Percentiles rank a stretch among this genome's conserved stretches.
These are phyloP conservation scores for Linnaemya tessellans DNA, from an alignment of 2,888 invertebrate species.

Conservation along the genomic window DNA sequence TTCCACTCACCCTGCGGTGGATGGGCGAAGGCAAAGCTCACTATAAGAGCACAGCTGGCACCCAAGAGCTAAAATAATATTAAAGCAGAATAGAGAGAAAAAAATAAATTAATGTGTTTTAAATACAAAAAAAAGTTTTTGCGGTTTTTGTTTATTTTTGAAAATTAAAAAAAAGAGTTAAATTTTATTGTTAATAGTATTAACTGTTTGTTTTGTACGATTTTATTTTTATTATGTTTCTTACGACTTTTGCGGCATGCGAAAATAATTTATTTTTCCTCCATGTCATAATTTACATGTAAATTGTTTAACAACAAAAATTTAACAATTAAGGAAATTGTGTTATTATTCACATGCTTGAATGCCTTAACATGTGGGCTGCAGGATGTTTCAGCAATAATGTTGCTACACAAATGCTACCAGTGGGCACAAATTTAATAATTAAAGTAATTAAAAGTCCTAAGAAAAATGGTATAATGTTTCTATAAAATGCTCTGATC, in stretches of 20 bases:
- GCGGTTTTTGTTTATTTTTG: neutral
- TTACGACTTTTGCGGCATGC: slow-evolving; percentile 19
- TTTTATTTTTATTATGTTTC: slow-evolving; percentile 30
- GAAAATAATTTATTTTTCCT: slow-evolving; percentile 33
- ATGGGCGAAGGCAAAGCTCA: slow-evolving; percentile 80
- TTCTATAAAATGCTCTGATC: no score
- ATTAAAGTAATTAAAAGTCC: no score
- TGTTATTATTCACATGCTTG: neutral
- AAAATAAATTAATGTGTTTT: slow-evolving; percentile 13
- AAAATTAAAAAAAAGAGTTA: neutral
- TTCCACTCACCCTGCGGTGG: slow-evolving; percentile 90
- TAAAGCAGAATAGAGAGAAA: slow-evolving; percentile 16
- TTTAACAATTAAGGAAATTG: slow-evolving; percentile 18
- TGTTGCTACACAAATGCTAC: slow-evolving; percentile 3
- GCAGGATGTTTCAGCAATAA: neutral
- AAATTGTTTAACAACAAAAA: slow-evolving; percentile 11
- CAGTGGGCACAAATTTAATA: neutral
- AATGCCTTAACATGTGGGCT: neutral
- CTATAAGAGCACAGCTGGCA: slow-evolving; percentile 81
- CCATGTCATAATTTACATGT: slow-evolving; percentile 25
- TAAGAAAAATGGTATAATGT: no score
- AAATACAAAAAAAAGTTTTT: neutral
- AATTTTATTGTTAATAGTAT: slow-evolving; percentile 14
- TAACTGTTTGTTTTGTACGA: slow-evolving; percentile 1
- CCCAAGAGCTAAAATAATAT: slow-evolving; percentile 78